Base-by-base conservation (phyloP, 1,140 invertebrate genomes). In the Nebria ingens region DNA sequence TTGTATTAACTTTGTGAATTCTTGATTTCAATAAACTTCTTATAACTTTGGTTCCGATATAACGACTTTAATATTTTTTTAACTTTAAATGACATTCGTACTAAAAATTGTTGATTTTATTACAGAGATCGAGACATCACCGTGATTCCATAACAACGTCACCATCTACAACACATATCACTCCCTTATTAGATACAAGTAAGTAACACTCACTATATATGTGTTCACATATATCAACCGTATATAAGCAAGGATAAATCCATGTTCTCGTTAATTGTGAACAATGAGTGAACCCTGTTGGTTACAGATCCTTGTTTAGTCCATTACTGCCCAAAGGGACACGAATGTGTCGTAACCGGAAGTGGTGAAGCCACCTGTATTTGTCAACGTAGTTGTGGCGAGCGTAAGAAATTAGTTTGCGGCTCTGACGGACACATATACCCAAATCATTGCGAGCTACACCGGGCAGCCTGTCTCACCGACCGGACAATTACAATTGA, bases 391-490 rank as follows among this genome's bases (percentile, higher is more conserved):
- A 70, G 76, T 58, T 84, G 82, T 60, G 65, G 68, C 34, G 60
- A 66, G 13, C 70, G 72, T 55, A 78, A 79, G 56, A 71, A 73
- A 56, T 78, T 82, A 54, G 83, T 88, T 38, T 89, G 86, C 67
- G 86, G 84, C n/a, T 81, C 83, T 6, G 83, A 89, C 68, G 84
- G 85, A 1, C 75, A 77, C 51, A 73, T 85, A 34, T 89, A 89
- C 66, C 75, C 79, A 12, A 88, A 85, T 67, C 85, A 87, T 66
- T 89, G 87, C 67, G 84, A 87, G 62, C 73, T 89, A 34, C 86
- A 88, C 65, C 72, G 83, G 40, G 75, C 79, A 1, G 82, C 85
- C 13, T 89, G 87, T 66, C 67, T 82, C 9, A 71, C 73, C n/a
- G 73, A 74, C 1, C 69, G 69, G 13, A 71, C 76, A 49, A 79